phyloP scores from a whole-genome alignment of 2,113 vertebrate genomes.

The Paedocypris sp. region DNA sequence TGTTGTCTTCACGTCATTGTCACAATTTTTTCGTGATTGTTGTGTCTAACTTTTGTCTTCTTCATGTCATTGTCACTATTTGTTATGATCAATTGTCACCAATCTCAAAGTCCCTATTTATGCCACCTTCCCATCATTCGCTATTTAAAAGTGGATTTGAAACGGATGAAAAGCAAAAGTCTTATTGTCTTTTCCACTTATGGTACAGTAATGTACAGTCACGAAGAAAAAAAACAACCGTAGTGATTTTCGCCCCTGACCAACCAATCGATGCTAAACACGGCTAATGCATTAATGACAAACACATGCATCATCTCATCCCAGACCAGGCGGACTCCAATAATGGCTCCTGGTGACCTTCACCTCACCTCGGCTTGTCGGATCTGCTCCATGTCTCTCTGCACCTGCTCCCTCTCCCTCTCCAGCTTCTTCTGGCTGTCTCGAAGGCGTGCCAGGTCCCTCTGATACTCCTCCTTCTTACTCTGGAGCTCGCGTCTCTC shows the following conservation, averaged over 20 bases:
- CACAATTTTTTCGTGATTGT: too few species aligned
- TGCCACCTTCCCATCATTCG: too few species aligned
- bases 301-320: neutral
- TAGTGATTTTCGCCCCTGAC: neutral
- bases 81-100: too few species aligned
- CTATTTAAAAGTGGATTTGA: too few species aligned
- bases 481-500: slow-evolving; percentile 59
- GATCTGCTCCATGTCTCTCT: slow-evolving; percentile 21
- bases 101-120: too few species aligned
- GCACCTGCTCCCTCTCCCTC: slow-evolving; percentile 60
- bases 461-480: slow-evolving; percentile 67
- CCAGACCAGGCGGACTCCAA: neutral
- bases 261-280: neutral
- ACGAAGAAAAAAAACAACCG: neutral
- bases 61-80: too few species aligned
- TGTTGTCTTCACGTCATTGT: too few species aligned
- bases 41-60: too few species aligned
- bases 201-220: neutral
- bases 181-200: neutral
- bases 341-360: neutral
- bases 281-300: neutral
- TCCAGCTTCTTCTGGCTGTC: slow-evolving; percentile 68
- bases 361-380: slow-evolving; percentile 26
- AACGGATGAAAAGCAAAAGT: neutral
- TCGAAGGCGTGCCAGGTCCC: slow-evolving; percentile 69